Evolutionary conservation across 1,140 invertebrate species (phyloP), one percentile per base, ranked within the genome.

Genomic region (Coptotermes formosanus): DNA sequence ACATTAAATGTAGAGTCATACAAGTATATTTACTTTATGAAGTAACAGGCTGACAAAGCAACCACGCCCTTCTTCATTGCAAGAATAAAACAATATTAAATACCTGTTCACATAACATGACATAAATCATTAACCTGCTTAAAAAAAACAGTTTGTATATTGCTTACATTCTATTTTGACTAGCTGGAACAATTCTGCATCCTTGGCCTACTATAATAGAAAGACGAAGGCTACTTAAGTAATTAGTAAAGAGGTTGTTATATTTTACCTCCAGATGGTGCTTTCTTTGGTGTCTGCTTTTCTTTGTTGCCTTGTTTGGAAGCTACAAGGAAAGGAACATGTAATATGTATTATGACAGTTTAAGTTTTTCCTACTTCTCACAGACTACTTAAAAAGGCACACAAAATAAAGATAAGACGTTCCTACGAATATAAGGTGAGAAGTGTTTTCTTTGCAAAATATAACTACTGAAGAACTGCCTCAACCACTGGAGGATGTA

Each of bases 231-330:
- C 25, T 75, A 75, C 64, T 75, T 12, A 75, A 75, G n/a, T 75
- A 75, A n/a, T 75, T 75, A 30, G 64, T 75, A 75, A 75, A 30
- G 25, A 75, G 64, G 11, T 14, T 30, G 64, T 86, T 82, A 86
- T 48, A 38, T 25, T 86, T 86, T 86, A 86, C 85, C 85, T 86
- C 85, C 85, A 43, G 82, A 45, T n/a, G 81, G 81, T 25, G 44
- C 19, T 82, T 86, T 86, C 85, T 86, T 86, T 81, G 85, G 69
- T 75, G 83, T 52, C 45, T 86, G 85, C 48, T 86, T 86, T 25
- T 86, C 85, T 52, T 75, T 82, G 75, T 64, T 84, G 30, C 55
- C 55, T 52, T 86, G 85, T 55, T 69, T 86, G n/a, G 85, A 59
- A 64, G 75, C 85, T 86, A 44, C 30, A 86, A 82, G 21, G 59